phyloP scores from a whole-genome alignment of 35 echinoderm and acorn worm species.

The Heliocidaris tuberculata region DNA sequence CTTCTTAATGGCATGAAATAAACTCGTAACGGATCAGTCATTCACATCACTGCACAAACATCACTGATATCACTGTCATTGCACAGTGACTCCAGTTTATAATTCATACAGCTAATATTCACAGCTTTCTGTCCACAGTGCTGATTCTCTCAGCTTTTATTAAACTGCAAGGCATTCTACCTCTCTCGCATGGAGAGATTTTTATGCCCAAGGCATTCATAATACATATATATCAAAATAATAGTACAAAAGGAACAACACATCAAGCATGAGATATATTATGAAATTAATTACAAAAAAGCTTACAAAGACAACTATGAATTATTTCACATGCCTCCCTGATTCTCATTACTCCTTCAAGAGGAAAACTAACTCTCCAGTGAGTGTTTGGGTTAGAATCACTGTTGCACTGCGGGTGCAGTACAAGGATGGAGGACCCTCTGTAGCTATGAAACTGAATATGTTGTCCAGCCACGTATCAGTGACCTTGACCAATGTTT shows the following conservation, averaged over 20 bases:
- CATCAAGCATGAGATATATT: background rate
- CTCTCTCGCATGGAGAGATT: background rate
- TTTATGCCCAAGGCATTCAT: background rate
- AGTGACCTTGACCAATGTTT: no score
- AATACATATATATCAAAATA: slow-evolving; percentile 7
- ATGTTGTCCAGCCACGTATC: no score
- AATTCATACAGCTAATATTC: no score
- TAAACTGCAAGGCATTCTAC: background rate
- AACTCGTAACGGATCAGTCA: no score
- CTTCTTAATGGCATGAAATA: no score
- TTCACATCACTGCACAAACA: no score
- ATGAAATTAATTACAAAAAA: background rate
- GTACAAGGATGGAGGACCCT: background rate
- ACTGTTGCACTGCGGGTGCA: background rate
- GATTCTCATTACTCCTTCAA: no score
- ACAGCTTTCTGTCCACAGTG: background rate
- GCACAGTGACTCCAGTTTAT: no score
- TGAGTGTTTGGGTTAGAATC: no score
- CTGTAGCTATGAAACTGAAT: no score
- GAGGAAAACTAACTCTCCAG: no score
- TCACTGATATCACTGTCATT: no score
- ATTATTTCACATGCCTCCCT: background rate
- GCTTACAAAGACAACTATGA: background rate
- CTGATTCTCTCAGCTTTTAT: background rate
- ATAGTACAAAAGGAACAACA: background rate